Evolutionary conservation across 2,888 invertebrate genomes (phyloP), one percentile per base, ranked within the genome.

Genomic region (Andrena hattorfiana): DNA sequence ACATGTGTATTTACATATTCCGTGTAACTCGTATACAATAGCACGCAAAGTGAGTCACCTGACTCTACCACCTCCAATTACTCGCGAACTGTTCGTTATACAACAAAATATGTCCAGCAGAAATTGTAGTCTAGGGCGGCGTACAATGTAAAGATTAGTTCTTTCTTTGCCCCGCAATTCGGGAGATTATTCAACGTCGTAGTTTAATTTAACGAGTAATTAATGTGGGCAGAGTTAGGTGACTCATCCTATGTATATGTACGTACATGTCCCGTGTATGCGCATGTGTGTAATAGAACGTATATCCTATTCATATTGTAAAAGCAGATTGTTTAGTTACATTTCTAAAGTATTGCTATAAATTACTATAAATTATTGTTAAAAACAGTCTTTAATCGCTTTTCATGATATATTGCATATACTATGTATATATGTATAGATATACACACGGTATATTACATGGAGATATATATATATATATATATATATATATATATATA

Each of bases 401-500:
- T 84, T 72, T 78, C 72, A 69, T 56, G 62, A 75, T 69, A 83
- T 64, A 71, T 83, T 67, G 60, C 83, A 83, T 83, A 76, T 80
- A 85, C 73, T 74, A 89, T 77, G 84, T 86, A 87, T 77, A 85
- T 88, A 87, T 78, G 83, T 79, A 85, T 83, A 76, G 73, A 69
- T 70, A 78, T 66, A 83, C 56, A 72, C 62, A 71, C n/a, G 56
- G 83, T 69, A 84, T 79, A 86, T 75, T 84, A 63, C 67, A 87
- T 79, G 62, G 62, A 66, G 16, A 42, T 70, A 89, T 75, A 83
- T 79, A 85, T 83, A 76, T 70, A 71, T 69, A 77, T 66, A 83
- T n/a, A n/a, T 74, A 89, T 77, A 83, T 86, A 87, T 77, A 85
- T 88, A 87, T 78, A 82, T 79, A 85, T 83, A 76, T 71, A 69